Conservation (phyloP, 2,888 invertebrate genomes). For the Conistra vaccinii region DNA sequence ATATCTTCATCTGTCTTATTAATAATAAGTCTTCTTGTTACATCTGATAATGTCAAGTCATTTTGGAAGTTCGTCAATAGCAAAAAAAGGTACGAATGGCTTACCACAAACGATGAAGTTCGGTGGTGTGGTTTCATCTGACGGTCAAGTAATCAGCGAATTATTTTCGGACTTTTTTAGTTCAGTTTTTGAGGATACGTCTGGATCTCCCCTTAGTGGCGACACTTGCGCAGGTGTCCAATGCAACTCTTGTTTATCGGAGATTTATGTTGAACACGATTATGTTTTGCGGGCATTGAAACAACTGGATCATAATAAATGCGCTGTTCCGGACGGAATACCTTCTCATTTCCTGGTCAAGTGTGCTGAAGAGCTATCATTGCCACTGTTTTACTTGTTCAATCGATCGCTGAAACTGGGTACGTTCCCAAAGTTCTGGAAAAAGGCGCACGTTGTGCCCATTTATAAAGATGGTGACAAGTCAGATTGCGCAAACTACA, state of each 20-base stretch:
- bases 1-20: no score
- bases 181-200: neutral
- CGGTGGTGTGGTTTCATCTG: conserved; percentile 43
- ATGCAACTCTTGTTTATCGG: neutral
- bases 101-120: neutral
- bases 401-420: no score
- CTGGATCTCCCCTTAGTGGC: neutral
- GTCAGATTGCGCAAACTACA: no score
- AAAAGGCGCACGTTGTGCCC: no score
- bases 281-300: neutral
- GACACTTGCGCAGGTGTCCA: neutral
- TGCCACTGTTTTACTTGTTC: no score
- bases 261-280: neutral
- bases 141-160: no score
- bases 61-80: neutral
- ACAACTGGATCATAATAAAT: neutral
- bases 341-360: neutral
- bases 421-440: no score
- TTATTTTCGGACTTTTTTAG: neutral
- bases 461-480: no score
- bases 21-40: no score
- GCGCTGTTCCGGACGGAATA: neutral
- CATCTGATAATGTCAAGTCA: neutral
- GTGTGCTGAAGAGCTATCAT: neutral
- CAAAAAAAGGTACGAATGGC: neutral